A percentile compares a stretch with the other conserved stretches of the same genome.
Conservation (phyloP, 2,113 vertebrate genomes). For the Misgurnus mizolepis region DNA sequence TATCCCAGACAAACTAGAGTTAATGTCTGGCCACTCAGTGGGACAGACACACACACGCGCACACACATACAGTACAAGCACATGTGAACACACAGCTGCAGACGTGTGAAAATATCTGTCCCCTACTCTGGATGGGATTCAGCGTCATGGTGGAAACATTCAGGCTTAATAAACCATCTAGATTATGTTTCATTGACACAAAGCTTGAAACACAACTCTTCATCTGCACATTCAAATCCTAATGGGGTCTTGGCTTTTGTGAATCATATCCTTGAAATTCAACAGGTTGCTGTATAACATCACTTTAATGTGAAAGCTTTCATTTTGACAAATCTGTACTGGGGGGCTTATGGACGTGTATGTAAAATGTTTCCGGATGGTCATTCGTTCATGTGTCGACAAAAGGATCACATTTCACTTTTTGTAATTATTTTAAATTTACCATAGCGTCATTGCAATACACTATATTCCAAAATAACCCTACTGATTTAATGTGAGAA, state of each 20-base stretch:
- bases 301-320: neutral
- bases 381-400: no score
- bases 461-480: neutral
- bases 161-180: conserved; percentile 24
- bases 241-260: neutral
- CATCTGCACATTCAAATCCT: neutral
- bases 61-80: neutral
- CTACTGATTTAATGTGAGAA: neutral
- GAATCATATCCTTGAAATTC: conserved; percentile 22
- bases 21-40: conserved; percentile 44
- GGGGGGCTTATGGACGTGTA: neutral
- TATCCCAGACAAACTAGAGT: conserved; percentile 55
- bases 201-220: neutral
- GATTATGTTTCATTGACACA: conserved; percentile 39
- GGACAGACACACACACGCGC: neutral
- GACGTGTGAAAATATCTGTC: conserved; percentile 35
- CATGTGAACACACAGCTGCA: conserved; percentile 53
- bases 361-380: neutral
- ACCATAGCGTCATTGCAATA: neutral
- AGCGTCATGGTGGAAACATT: conserved; percentile 18
- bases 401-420: neutral
- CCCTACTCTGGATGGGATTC: conserved; percentile 40
- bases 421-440: neutral
- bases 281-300: neutral
- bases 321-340: neutral